Evolutionary conservation across 2,888 invertebrate species (phyloP).

Genomic region (Chorisops tibialis): DNA sequence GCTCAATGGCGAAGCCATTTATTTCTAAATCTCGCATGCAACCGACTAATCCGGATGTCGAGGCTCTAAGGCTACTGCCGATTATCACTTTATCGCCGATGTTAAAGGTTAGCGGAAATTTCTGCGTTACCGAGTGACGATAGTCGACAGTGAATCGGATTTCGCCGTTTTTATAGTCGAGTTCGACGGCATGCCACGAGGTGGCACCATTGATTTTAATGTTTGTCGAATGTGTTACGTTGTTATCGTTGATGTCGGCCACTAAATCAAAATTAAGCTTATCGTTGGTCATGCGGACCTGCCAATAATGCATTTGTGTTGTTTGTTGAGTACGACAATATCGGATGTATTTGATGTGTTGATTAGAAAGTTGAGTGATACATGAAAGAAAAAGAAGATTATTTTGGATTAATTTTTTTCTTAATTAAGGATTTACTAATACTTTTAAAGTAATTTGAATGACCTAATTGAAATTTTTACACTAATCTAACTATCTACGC

Average conservation of each 20-base stretch:
- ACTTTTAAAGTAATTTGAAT: too few species aligned
- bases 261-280: constrained; percentile 80
- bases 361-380: too few species aligned
- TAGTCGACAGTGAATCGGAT: constrained; percentile 73
- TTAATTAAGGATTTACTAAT: too few species aligned
- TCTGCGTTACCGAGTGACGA: constrained; percentile 67
- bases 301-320: constrained; percentile 6
- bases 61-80: constrained; percentile 73
- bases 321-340: too few species aligned
- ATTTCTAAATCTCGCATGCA: constrained; percentile 88
- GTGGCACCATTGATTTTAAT: constrained; percentile 77
- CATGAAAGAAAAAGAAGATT: too few species aligned
- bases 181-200: constrained; percentile 79
- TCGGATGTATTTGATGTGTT: too few species aligned
- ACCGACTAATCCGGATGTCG: constrained; percentile 77
- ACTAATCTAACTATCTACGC: too few species aligned
- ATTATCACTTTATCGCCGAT: constrained; percentile 70
- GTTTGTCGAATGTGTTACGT: constrained; percentile 72
- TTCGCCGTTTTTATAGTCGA: constrained; percentile 72
- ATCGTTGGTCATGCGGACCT: constrained; percentile 78
- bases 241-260: constrained; percentile 66
- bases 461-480: too few species aligned
- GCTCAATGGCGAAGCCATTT: constrained; percentile 76
- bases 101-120: constrained; percentile 64
- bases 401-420: too few species aligned